phyloP scores from a whole-genome alignment of 2,888 invertebrate species.

The Axea sp. region DNA sequence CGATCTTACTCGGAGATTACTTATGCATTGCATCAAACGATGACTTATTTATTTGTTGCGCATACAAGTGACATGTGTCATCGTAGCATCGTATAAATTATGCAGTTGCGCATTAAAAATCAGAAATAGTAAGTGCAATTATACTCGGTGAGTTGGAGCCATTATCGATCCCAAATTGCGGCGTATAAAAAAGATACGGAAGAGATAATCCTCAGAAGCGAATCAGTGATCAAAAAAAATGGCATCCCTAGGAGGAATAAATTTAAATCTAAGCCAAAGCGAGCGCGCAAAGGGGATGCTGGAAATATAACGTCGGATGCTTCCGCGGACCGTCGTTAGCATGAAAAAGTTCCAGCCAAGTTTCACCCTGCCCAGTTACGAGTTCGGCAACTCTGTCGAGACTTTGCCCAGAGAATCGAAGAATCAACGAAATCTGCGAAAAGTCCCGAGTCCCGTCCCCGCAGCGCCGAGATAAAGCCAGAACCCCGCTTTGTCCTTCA shows the following conservation, averaged over 20 bases:
- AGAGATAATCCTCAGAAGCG: conserved; percentile 16
- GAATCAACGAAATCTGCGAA: conserved; percentile 61
- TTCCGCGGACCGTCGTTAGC: conserved; percentile 68
- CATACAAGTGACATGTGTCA: too few species aligned
- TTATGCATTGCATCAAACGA: too few species aligned
- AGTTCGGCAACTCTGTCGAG: conserved; percentile 66
- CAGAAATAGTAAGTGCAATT: too few species aligned
- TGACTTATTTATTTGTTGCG: too few species aligned
- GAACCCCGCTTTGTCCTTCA: conserved; percentile 49
- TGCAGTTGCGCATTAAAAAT: too few species aligned
- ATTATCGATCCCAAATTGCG: too few species aligned
- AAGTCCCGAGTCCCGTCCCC: conserved; percentile 44
- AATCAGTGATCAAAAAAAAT: conserved; percentile 24
- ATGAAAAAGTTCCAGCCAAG: conserved; percentile 68
- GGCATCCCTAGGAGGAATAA: conserved; percentile 23
- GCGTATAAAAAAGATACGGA: neutral
- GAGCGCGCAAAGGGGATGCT: conserved; percentile 6
- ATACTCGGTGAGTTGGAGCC: too few species aligned
- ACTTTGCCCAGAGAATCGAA: conserved; percentile 64
- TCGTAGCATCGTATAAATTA: too few species aligned
- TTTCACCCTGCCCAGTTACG: conserved; percentile 62
- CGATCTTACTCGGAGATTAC: too few species aligned
- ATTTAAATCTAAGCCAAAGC: conserved; percentile 35
- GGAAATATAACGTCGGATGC: conserved; percentile 62
- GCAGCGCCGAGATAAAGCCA: conserved; percentile 34